Base-by-base conservation (phyloP, 1,140 invertebrate species). In the Papilio helenus region DNA sequence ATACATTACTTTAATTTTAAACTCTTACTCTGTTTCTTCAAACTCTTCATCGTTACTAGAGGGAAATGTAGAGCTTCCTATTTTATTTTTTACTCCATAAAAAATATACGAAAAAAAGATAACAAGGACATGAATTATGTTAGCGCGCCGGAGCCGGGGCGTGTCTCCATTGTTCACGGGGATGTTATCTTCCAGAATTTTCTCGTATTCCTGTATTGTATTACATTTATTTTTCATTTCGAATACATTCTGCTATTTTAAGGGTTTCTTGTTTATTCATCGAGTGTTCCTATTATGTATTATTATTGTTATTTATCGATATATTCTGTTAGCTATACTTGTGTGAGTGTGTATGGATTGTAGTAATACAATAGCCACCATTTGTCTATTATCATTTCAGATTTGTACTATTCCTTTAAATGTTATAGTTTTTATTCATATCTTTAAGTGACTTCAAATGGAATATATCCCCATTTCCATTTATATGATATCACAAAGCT, bases 151-250 rank as follows among this genome's bases (percentile, higher is more conserved):
- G 51, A n/a, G 12, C 23, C 23, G 61, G 20, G 58, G 14, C 58
- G 12, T n/a, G 51, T 7, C 16, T 23, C 55, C 55, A 29, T 68
- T 68, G 61, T 68, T 68, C 61, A 68, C 26, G 61, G 26, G 12
- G 12, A 12, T 3, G 26, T 68, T 68, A 68, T 29, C 14, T 68
- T 34, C 26, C 26, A 29, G 23, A 23, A 23, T 23, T 49, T 49
- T 49, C 46, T 49, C 46, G 10, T 29, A 7, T 68, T 23, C 61
- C 26, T 29, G 26, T 16, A 68, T 29, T 68, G 26, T 68, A 65
- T 20, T n/a, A 61, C 58, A 61, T 61, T 61, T 61, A 61, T 61
- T 65, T 16, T 68, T 68, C 14, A 29, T 29, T 29, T 68, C 61
- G 26, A 16, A 68, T 68, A 61, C 14, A 61, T 61, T 68, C 16